phyloP scores from a whole-genome alignment of 53 echinoderm and acorn worm species.

The Glandiceps talaboti region DNA sequence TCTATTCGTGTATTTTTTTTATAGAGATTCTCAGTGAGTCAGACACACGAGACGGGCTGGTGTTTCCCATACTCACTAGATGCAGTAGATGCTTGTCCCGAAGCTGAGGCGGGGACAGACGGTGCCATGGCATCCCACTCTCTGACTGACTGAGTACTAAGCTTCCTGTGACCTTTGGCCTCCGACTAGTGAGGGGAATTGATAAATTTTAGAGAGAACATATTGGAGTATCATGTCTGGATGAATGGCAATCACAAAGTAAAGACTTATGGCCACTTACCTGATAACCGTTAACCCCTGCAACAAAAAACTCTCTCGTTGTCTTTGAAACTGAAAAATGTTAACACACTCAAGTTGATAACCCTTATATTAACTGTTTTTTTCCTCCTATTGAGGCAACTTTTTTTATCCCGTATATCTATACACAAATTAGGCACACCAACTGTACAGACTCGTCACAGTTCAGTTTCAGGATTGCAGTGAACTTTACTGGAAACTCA shows the following conservation, averaged over 20 bases:
- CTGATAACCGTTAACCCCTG: neutral
- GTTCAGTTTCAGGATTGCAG: too few species aligned
- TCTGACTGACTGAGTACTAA: slow-evolving; percentile 9
- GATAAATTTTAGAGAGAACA: slow-evolving; percentile 33
- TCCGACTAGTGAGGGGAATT: slow-evolving; percentile 28
- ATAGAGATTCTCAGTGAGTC: neutral
- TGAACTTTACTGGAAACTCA: too few species aligned
- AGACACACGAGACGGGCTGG: neutral
- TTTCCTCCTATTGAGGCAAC: too few species aligned
- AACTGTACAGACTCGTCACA: too few species aligned
- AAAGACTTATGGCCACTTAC: too few species aligned
- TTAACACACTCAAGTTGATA: too few species aligned
- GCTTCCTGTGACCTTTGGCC: slow-evolving; percentile 1
- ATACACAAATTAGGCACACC: too few species aligned
- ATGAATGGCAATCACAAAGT: too few species aligned
- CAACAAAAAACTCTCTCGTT: neutral
- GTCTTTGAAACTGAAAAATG: too few species aligned
- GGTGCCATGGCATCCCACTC: slow-evolving; percentile 28
- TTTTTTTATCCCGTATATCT: too few species aligned
- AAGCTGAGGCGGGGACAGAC: slow-evolving; percentile 53
- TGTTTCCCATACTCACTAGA: slow-evolving; percentile 83
- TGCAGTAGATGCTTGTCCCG: slow-evolving; percentile 71
- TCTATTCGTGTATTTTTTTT: neutral
- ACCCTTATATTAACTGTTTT: too few species aligned
- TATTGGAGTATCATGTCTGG: slow-evolving; percentile 3